A percentile compares a stretch with the other conserved stretches of the same genome.
Conservation (phyloP, 2,113 vertebrate species). For the Micromys minutus region DNA sequence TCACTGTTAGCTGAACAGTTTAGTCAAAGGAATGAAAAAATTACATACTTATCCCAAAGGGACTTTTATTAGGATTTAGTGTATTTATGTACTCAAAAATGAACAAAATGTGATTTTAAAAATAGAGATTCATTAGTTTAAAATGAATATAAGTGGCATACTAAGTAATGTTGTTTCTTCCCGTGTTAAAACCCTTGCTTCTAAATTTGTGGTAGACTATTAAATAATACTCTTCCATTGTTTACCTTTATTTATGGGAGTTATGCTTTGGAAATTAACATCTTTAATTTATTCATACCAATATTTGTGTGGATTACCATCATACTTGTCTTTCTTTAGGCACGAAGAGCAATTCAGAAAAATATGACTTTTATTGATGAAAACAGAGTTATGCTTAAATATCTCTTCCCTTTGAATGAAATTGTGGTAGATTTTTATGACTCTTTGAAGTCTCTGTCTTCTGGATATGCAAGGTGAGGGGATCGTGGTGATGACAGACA, state of each 20-base stretch:
- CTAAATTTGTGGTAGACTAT: background rate
- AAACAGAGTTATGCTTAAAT: conserved; percentile 95
- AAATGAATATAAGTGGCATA: conserved; percentile 25
- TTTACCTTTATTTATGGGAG: background rate
- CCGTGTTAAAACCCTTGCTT: background rate
- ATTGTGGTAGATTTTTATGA: conserved; percentile 99
- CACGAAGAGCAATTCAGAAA: conserved; percentile 92
- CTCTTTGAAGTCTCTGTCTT: conserved; percentile 94
- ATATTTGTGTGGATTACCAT: conserved; percentile 4
- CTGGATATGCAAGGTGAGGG: conserved; percentile 96
- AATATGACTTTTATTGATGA: conserved; percentile 95
- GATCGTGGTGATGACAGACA: background rate
- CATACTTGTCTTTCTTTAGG: conserved; percentile 82
- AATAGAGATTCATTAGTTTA: background rate
- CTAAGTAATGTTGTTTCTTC: background rate
- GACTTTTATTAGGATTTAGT: background rate
- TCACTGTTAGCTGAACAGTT: background rate
- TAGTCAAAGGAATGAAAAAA: conserved; percentile 7
- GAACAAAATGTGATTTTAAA: conserved; percentile 22
- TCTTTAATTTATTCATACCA: background rate
- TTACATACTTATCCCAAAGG: background rate
- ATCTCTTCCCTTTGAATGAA: conserved; percentile 96
- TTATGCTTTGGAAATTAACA: background rate
- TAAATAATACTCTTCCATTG: conserved; percentile 14
- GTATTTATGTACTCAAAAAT: background rate